Conservation (phyloP, 2,113 vertebrate genomes). For the Petromus typicus region DNA sequence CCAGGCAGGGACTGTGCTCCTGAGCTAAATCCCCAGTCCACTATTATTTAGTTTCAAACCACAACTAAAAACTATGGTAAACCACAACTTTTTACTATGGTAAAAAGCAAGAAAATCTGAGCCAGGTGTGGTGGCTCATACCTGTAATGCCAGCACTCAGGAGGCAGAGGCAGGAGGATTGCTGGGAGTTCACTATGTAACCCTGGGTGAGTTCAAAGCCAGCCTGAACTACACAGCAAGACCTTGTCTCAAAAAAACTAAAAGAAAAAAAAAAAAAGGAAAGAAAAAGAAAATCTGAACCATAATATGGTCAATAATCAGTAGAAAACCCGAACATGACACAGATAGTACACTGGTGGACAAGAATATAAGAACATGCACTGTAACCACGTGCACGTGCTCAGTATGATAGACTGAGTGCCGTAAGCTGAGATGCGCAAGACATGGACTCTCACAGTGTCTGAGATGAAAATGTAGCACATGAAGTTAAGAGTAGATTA, state of each 20-base stretch:
- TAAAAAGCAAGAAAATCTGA: too few species aligned
- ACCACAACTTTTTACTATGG: too few species aligned
- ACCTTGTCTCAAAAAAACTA: too few species aligned
- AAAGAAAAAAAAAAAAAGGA: background rate
- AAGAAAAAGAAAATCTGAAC: constrained; percentile 29
- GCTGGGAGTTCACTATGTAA: too few species aligned
- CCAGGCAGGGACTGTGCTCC: too few species aligned
- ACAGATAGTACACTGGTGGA: background rate
- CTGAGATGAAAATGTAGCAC: background rate
- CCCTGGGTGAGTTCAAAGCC: too few species aligned
- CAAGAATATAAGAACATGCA: constrained; percentile 5
- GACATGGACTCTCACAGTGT: background rate
- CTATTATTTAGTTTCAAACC: constrained; percentile 40
- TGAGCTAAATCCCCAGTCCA: too few species aligned
- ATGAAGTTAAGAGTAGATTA: background rate
- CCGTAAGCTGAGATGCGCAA: background rate
- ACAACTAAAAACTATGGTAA: too few species aligned
- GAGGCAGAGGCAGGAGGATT: too few species aligned
- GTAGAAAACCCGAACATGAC: background rate
- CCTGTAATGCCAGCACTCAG: too few species aligned
- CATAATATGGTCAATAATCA: background rate
- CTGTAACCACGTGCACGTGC: background rate
- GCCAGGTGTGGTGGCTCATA: too few species aligned
- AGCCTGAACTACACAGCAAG: too few species aligned
- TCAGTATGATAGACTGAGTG: background rate